Conservation (phyloP, 2,113 vertebrate genomes). For the Sturnira hondurensis region DNA sequence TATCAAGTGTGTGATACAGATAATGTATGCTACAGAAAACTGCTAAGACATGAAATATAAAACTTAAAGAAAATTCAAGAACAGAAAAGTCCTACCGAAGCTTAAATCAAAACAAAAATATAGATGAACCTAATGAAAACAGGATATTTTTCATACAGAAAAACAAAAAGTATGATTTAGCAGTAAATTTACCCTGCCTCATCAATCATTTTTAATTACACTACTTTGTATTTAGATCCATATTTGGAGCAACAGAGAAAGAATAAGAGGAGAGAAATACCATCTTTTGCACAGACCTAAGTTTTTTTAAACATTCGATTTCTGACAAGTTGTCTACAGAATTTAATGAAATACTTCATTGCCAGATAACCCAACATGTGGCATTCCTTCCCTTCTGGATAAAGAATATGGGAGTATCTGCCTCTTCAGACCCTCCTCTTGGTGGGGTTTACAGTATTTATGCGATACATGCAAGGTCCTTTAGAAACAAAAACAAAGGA, state of each 20-base stretch:
- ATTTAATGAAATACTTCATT: slow-evolving; percentile 13
- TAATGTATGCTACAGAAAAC: slow-evolving; percentile 1
- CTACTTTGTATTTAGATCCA: background rate
- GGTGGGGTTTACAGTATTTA: background rate
- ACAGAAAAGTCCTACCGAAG: background rate
- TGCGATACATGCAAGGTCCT: background rate
- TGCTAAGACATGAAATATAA: background rate
- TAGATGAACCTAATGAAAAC: background rate
- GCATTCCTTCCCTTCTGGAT: background rate
- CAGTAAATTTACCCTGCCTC: background rate
- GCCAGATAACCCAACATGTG: background rate
- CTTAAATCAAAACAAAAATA: background rate
- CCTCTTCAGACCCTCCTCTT: background rate
- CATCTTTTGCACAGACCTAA: background rate
- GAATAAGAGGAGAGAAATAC: background rate
- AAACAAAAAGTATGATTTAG: background rate
- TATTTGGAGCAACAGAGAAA: background rate
- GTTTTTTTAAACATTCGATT: background rate
- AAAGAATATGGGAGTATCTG: background rate
- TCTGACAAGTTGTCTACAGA: background rate
- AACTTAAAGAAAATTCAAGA: background rate
- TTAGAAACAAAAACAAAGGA: background rate
- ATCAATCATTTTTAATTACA: background rate
- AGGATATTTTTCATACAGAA: background rate
- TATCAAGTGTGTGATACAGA: background rate